Base-by-base conservation (phyloP, 2,888 invertebrate species). In the Euphydryas editha region DNA sequence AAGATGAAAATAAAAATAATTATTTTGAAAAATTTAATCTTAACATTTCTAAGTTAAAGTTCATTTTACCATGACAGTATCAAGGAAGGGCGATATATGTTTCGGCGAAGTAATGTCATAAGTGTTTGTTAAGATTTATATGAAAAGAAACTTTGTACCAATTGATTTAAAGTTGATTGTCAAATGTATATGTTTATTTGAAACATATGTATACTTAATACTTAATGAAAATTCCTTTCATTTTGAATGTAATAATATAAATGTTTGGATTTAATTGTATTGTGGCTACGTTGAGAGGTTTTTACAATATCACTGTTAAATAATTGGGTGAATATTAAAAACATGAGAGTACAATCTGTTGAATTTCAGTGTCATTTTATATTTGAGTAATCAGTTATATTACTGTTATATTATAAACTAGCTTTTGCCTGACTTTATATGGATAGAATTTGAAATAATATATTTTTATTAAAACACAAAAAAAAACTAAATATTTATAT, bases 201-300 rank as follows among this genome's bases (percentile, higher is more conserved):
- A 79, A 86, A 81, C 86, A 86, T 88, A 87, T 86, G 88, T 73
- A 63, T 78, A 83, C 82, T 84, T 79, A 79, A 77, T 74, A 72
- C 75, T 77, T 79, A 80, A 80, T 80, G 78, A 80, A 81, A 83
- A 76, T 75, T 73, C 78, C 81, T 80, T 75, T 73, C 65, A 71
- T 71, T 73, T 65, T 69, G 65, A 75, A 73, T 65, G 47, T 58
- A 64, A 65, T 65, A 70, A 73, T 76, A 78, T 77, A 76, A 77
- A 77, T 77, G 75, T 75, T 78, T 80, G 80, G 78, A 81, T 84
- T 84, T 83, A 79, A 81, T 76, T 83, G 82, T 82, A 81, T 80
- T 85, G 81, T 81, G 84, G 81, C 78, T 73, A 71, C 69, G 30
- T 66, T 72, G 24, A 51, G 49, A 24, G 49, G 49, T 51, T 74